phyloP scores from a whole-genome alignment of 2,797 vertebrate genomes.

The Enteromius treurensis region DNA sequence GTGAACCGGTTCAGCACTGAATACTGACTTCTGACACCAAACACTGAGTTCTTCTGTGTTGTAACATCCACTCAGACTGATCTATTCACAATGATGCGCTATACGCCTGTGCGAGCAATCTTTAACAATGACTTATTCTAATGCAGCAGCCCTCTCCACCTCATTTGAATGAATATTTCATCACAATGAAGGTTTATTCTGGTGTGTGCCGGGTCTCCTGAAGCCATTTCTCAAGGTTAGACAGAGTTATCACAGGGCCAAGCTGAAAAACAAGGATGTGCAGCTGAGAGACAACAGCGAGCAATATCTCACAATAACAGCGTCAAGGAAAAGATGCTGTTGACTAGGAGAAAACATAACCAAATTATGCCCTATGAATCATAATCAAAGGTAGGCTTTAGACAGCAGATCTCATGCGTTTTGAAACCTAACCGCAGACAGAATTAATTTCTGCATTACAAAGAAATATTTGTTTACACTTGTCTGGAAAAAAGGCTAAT shows the following conservation, averaged over 20 bases:
- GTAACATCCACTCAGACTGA: slow-evolving; percentile 55
- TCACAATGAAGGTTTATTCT: slow-evolving; percentile 47
- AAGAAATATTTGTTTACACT: slow-evolving; percentile 36
- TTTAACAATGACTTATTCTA: slow-evolving; percentile 75
- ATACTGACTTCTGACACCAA: slow-evolving; percentile 3
- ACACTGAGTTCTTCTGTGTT: slow-evolving; percentile 6
- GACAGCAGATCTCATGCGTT: background rate
- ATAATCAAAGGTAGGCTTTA: slow-evolving; percentile 5
- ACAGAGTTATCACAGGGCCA: slow-evolving; percentile 39
- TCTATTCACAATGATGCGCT: slow-evolving; percentile 74
- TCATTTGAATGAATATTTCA: slow-evolving; percentile 76
- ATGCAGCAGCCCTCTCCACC: slow-evolving; percentile 70
- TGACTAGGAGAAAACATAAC: slow-evolving; percentile 23
- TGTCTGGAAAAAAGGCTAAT: slow-evolving; percentile 30
- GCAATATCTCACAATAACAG: slow-evolving; percentile 34
- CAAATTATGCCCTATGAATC: slow-evolving; percentile 3
- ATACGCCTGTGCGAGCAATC: slow-evolving; percentile 74
- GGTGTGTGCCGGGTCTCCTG: slow-evolving; percentile 29
- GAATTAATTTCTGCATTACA: slow-evolving; percentile 6
- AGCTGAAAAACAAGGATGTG: slow-evolving; percentile 31
- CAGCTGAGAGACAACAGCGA: background rate
- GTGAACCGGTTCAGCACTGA: background rate
- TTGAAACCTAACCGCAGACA: background rate
- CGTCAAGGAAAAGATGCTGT: slow-evolving; percentile 15
- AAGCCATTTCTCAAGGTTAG: slow-evolving; percentile 40